Evolutionary conservation across 2,797 vertebrate species (phyloP).

Genomic region (Smutsia gigantea): DNA sequence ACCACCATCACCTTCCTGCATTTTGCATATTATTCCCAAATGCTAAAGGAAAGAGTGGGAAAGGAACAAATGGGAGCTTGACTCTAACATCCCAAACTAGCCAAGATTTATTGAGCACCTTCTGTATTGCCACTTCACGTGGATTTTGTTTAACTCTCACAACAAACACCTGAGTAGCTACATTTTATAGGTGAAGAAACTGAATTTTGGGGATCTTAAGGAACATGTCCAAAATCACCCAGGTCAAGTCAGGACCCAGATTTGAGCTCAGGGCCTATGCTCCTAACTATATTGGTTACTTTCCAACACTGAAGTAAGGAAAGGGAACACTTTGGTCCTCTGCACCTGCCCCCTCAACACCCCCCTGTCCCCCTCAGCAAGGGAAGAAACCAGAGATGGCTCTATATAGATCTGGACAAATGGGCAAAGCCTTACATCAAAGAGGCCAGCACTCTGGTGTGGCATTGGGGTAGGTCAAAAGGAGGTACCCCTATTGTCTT

Average conservation of each 20-base stretch:
- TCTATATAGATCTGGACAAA: neutral
- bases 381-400: neutral
- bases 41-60: neutral
- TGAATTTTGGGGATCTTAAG: neutral
- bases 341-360: no score
- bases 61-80: neutral
- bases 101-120: neutral
- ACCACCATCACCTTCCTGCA: neutral
- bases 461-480: neutral
- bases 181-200: neutral
- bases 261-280: neutral
- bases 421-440: neutral
- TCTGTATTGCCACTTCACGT: neutral
- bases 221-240: neutral
- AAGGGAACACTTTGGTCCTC: no score
- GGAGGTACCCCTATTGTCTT: accelerated
- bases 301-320: neutral
- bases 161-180: neutral
- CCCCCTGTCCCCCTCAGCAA: neutral
- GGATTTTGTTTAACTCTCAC: neutral
- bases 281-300: neutral
- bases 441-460: neutral
- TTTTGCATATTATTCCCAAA: neutral
- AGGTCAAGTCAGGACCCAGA: neutral
- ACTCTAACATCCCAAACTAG: neutral